phyloP scores from a whole-genome alignment of 2,113 vertebrate genomes.

The Cranoglanis bouderius region DNA sequence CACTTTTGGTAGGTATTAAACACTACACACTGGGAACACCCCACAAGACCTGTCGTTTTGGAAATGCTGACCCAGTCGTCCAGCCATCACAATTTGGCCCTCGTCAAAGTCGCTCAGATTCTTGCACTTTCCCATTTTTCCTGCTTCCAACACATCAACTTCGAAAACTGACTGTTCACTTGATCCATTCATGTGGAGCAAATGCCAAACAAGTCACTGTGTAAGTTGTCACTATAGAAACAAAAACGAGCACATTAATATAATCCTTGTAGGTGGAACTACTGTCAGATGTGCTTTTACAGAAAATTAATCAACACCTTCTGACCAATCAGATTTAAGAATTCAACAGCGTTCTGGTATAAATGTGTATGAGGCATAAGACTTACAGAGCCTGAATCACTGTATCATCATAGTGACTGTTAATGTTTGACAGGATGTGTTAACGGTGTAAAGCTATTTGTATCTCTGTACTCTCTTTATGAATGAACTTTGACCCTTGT shows the following conservation, averaged over 20 bases:
- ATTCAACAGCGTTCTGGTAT: not conserved
- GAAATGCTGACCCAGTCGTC: too few relatives aligned
- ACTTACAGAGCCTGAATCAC: not conserved
- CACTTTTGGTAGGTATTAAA: too few relatives aligned
- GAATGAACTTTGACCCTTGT: constrained; percentile 14
- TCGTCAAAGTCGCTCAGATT: too few relatives aligned
- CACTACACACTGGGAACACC: too few relatives aligned
- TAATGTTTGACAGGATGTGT: constrained; percentile 12
- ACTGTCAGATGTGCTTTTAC: not conserved
- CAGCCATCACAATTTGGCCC: too few relatives aligned
- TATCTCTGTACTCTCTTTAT: not conserved
- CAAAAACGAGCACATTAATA: not conserved
- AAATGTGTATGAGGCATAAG: not conserved
- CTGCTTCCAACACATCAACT: too few relatives aligned
- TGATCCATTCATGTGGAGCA: too few relatives aligned
- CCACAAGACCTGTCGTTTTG: too few relatives aligned
- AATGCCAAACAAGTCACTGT: too few relatives aligned
- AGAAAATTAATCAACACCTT: not conserved
- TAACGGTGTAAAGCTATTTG: not conserved
- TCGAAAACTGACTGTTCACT: too few relatives aligned
- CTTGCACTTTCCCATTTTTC: too few relatives aligned
- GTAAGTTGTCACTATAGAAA: not conserved
- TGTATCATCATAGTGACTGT: not conserved
- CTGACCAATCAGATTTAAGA: not conserved
- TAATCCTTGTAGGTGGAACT: too few relatives aligned